Conservation (phyloP, 2,797 vertebrate genomes). For the Monodelphis domestica region DNA sequence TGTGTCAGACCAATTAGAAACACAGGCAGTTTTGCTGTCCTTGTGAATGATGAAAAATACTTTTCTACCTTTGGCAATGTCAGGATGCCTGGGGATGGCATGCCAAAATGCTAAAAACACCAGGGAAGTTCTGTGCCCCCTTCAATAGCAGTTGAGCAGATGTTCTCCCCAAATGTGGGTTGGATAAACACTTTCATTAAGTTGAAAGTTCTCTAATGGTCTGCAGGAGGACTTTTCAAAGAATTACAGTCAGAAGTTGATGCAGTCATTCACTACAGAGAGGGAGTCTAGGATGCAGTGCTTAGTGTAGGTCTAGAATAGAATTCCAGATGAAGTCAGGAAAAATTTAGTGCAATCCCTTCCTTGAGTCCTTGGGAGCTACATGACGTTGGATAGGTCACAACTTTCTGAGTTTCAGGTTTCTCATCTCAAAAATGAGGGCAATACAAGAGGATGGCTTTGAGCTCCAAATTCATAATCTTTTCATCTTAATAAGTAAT, state of each 20-base stretch:
- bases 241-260: constrained; percentile 6
- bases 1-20: neutral
- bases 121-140: neutral
- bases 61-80: neutral
- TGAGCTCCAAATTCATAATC: neutral
- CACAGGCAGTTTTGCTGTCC: neutral
- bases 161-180: neutral
- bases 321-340: neutral
- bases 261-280: neutral
- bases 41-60: neutral
- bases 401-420: neutral
- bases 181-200: constrained; percentile 47
- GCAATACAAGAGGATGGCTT: neutral
- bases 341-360: no score
- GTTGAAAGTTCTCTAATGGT: constrained; percentile 33
- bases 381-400: neutral
- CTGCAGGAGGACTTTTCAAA: constrained; percentile 18
- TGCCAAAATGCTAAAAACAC: neutral
- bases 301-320: neutral
- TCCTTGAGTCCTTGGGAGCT: neutral
- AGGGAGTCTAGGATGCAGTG: neutral
- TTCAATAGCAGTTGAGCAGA: neutral
- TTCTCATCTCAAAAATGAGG: neutral
- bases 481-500: neutral
- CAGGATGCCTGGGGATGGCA: neutral